These are phyloP conservation scores for Fulica atra DNA, from an alignment of 2,113 vertebrate genomes.

Conservation along the genomic window DNA sequence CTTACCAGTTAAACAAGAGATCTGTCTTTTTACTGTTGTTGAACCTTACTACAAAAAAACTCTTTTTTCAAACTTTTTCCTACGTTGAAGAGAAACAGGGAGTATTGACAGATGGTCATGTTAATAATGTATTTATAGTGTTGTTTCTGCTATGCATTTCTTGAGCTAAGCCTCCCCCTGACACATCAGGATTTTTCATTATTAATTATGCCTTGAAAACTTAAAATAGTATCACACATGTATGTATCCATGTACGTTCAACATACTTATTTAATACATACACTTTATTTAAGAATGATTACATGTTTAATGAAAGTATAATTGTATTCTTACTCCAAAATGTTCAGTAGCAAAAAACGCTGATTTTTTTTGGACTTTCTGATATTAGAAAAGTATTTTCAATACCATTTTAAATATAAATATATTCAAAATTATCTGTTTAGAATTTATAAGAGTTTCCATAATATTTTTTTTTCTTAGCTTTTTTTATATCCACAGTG, in stretches of 20 bases:
- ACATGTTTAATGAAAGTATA: background rate
- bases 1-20: background rate
- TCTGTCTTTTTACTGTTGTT: background rate
- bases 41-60: background rate
- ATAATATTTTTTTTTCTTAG: background rate
- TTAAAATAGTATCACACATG: background rate
- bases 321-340: background rate
- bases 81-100: background rate
- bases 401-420: background rate
- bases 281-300: accelerated
- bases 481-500: background rate
- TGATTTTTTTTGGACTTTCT: background rate
- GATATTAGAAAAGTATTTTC: background rate
- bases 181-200: background rate
- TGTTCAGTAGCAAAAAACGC: background rate
- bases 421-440: background rate
- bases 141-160: background rate
- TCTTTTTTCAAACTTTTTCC: background rate
- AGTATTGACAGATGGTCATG: background rate
- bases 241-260: background rate
- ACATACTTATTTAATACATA: background rate
- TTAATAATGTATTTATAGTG: background rate
- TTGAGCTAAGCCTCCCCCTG: accelerated
- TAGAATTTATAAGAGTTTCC: background rate
- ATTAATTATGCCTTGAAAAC: background rate